A percentile compares a stretch with the other conserved stretches of the same genome.
Conservation (phyloP, 2,113 vertebrate genomes). For the Sardina pilchardus region DNA sequence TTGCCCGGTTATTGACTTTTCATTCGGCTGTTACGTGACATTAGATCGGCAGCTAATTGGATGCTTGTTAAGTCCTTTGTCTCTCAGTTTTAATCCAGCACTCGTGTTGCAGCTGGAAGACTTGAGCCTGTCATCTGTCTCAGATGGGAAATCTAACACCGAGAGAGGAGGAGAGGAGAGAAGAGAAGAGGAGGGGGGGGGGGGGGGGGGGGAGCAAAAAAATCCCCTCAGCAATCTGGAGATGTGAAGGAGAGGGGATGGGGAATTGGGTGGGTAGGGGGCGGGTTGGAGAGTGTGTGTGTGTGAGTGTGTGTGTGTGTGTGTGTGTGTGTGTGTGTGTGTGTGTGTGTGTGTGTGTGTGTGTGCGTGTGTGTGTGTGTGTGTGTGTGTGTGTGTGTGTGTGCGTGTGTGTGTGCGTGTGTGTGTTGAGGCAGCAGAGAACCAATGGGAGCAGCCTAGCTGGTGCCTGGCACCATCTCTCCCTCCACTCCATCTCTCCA, state of each 20-base stretch:
- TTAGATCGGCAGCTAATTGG: constrained; percentile 48
- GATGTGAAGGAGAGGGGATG: not conserved
- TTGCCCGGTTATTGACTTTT: constrained; percentile 35
- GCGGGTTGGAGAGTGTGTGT: too few species aligned
- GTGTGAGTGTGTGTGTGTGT: too few species aligned
- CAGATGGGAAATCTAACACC: constrained; percentile 7
- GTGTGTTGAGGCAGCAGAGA: not conserved
- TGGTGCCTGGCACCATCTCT: not conserved
- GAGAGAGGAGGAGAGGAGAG: not conserved
- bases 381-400: too few species aligned
- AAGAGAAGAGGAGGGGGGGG: too few species aligned
- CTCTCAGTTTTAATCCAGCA: constrained; percentile 38
- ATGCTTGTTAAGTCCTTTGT: constrained; percentile 43
- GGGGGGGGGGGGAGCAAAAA: too few species aligned
- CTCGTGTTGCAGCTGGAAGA: constrained; percentile 19
- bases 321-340: too few species aligned
- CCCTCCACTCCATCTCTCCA: constrained; percentile 2
- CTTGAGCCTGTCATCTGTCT: constrained; percentile 13
- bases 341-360: too few species aligned
- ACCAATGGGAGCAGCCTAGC: not conserved
- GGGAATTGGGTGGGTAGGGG: not conserved
- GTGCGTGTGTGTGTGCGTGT: too few species aligned
- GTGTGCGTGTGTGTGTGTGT: too few species aligned
- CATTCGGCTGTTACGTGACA: constrained; percentile 32
- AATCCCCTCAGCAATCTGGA: constrained; percentile 22